Conservation (phyloP, 2,113 vertebrate genomes). For the Onychorhynchus coronatus region DNA sequence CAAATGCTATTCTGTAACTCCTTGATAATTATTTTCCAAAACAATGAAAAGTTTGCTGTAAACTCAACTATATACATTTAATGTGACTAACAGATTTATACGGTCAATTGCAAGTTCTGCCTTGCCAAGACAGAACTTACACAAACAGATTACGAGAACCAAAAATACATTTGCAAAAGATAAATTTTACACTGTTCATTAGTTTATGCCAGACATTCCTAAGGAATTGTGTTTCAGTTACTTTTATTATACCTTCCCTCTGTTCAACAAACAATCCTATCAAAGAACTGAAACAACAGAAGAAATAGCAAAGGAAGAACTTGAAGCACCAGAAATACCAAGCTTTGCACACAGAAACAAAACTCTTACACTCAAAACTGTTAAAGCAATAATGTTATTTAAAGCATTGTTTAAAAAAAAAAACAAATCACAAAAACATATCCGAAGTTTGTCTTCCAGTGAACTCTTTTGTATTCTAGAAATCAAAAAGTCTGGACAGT, state of each 20-base stretch:
- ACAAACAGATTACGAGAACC: background rate
- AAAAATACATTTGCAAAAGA: background rate
- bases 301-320: background rate
- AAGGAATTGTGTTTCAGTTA: background rate
- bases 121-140: background rate
- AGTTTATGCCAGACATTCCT: background rate
- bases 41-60: background rate
- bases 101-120: background rate
- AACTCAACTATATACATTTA: background rate
- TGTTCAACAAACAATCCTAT: background rate
- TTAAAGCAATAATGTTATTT: background rate
- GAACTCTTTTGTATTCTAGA: background rate
- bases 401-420: background rate
- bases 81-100: background rate
- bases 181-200: background rate
- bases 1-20: background rate
- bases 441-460: background rate
- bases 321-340: background rate
- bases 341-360: background rate
- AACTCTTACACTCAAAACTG: background rate
- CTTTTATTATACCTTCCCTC: background rate
- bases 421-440: rapidly evolving
- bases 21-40: background rate
- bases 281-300: background rate
- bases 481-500: background rate